Percentiles rank a stretch among this genome's conserved stretches.
phyloP scores from a whole-genome alignment of 64 coral and sea anemone genomes.

The Acropora tenuis region DNA sequence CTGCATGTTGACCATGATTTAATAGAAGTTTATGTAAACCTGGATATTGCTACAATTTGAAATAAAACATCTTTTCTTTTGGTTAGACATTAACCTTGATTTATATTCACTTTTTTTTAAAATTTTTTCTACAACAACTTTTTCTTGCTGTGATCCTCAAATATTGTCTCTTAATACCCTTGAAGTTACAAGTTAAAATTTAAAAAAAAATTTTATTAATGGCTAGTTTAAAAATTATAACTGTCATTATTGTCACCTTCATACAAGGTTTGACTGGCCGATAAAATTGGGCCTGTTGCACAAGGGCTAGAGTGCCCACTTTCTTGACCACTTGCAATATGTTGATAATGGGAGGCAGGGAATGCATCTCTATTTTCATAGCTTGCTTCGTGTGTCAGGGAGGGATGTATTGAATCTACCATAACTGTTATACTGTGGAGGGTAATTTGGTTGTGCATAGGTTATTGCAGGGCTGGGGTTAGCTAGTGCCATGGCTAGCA shows the following conservation, averaged over 20 bases:
- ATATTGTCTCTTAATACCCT: slow-evolving; percentile 1
- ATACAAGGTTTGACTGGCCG: background rate
- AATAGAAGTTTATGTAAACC: too few species aligned
- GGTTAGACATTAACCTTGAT: slow-evolving; percentile 12
- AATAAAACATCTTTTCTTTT: slow-evolving; percentile 17
- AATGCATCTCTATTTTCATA: background rate
- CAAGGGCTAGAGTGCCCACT: background rate
- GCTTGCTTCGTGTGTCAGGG: slow-evolving; percentile 1
- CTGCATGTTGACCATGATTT: too few species aligned
- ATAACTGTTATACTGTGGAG: too few species aligned
- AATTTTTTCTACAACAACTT: background rate
- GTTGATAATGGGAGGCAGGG: slow-evolving; percentile 8
- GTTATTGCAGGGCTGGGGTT: too few species aligned
- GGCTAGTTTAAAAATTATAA: background rate
- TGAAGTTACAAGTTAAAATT: slow-evolving; percentile 9
- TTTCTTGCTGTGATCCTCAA: slow-evolving; percentile 3
- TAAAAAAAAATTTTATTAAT: too few species aligned
- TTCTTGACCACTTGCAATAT: slow-evolving; percentile 18
- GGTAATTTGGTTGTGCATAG: too few species aligned
- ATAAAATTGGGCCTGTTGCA: slow-evolving; percentile 6
- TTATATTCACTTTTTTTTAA: background rate
- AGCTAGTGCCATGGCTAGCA: too few species aligned
- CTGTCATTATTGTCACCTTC: background rate
- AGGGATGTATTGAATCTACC: too few species aligned
- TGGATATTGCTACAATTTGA: background rate